A percentile compares a stretch with the other conserved stretches of the same genome.
phyloP scores from a whole-genome alignment of 1,140 invertebrate genomes.

The Caenorhabditis inopinata region DNA sequence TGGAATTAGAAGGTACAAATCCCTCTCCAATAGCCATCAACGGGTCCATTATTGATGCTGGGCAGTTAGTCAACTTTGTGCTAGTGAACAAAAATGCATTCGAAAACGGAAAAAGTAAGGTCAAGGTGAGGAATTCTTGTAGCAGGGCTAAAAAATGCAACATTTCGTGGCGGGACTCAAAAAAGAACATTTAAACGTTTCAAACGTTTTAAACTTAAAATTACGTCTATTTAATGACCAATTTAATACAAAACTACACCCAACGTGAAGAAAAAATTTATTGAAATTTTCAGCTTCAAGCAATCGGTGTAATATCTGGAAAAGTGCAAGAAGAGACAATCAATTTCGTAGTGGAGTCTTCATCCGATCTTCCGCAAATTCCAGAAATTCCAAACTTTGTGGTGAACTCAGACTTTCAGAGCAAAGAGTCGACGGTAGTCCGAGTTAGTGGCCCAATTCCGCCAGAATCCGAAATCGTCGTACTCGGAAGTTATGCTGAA shows the following conservation, averaged over 20 bases:
- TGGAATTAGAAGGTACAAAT: background rate
- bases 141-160: background rate
- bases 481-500: background rate
- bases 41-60: background rate
- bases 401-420: background rate
- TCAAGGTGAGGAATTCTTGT: background rate
- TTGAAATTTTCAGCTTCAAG: background rate
- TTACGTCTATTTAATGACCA: too few species aligned
- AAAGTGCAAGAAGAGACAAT: slow-evolving; percentile 24
- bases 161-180: too few species aligned
- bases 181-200: too few species aligned
- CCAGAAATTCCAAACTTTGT: slow-evolving; percentile 19
- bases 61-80: background rate
- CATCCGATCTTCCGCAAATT: background rate
- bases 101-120: background rate
- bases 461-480: background rate
- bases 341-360: background rate
- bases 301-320: slow-evolving; percentile 5
- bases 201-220: too few species aligned
- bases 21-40: background rate
- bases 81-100: slow-evolving; percentile 13
- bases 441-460: background rate
- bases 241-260: too few species aligned
- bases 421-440: background rate
- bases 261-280: too few species aligned